A percentile compares a stretch with the other conserved stretches of the same genome.
Conservation (phyloP, 2,888 invertebrate species). For the Dione juno region DNA sequence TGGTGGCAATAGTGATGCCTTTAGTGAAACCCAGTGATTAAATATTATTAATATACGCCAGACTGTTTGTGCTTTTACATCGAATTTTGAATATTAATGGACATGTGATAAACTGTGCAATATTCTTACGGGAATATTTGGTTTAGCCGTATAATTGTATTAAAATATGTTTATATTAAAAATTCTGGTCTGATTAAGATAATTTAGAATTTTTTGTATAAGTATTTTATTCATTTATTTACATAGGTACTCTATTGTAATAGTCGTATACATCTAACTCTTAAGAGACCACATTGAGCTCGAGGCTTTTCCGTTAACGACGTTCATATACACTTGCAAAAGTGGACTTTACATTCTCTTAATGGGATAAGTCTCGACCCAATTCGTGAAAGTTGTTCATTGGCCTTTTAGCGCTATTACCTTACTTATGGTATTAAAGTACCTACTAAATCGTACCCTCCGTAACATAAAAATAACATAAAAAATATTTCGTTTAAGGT, state of each 20-base stretch:
- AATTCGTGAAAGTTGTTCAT: conserved; percentile 42
- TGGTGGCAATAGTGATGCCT: conserved; percentile 58
- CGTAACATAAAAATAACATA: conserved; percentile 12
- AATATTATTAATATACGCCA: conserved; percentile 27
- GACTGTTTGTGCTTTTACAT: conserved; percentile 45
- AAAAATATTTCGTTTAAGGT: conserved; percentile 42
- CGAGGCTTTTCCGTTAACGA: conserved; percentile 47
- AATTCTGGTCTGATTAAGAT: not conserved
- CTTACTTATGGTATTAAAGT: conserved; percentile 39
- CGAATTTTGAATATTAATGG: conserved; percentile 46
- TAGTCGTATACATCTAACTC: conserved; percentile 38
- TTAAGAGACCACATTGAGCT: conserved; percentile 36
- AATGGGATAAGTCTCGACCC: conserved; percentile 45
- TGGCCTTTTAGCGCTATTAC: conserved; percentile 44
- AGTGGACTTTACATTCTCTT: conserved; percentile 29
- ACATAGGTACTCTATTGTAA: conserved; percentile 37
- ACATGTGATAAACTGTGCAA: conserved; percentile 75
- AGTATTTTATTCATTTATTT: conserved; percentile 45
- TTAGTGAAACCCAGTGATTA: conserved; percentile 48
- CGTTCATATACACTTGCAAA: conserved; percentile 26
- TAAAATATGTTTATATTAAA: conserved; percentile 7
- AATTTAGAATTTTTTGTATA: conserved; percentile 5
- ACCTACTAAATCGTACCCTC: conserved; percentile 45
- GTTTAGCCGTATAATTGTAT: conserved; percentile 33
- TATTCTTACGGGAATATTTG: conserved; percentile 61